Base-by-base conservation (phyloP, 2,113 vertebrate species). In the Tragelaphus scriptus region DNA sequence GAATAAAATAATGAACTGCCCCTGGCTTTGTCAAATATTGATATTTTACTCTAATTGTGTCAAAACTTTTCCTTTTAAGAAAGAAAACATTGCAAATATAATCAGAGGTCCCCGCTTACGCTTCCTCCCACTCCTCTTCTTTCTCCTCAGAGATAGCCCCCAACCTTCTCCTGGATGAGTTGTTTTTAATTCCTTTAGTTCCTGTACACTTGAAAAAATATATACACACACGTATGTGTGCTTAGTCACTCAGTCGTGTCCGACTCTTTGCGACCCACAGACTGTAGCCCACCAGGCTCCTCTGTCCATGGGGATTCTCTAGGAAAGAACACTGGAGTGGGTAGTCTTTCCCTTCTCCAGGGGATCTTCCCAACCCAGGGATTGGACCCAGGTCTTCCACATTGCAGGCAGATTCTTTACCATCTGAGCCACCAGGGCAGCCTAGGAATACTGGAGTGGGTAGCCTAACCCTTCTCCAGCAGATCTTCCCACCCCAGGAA, bases 31-130 rank as follows among this genome's bases (percentile, higher is more conserved):
- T 25, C 59, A 63, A 25, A 63, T 53, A 30, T 5, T 71, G 84
- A 58, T 53, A 23, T 61, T 61, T 90, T 36, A 28, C 55, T 56
- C 30, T 49, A 56, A 79, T 44, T 53, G 19, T 4, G 16, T 79
- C 88, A 61, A 80, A 53, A 58, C 25, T 51, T 90, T 89, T 82
- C 51, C 75, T 65, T 59, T 61, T 84, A n/a, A 94, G 68, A 95
- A 49, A 59, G 75, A 58, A 95, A 84, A 36, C 30, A 28, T 85
- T 25, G 19, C 19, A 56, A 25, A 56, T 44, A 47, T 21, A 15
- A 16, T 79, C 26, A 9, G 75, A 61, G 77, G 25, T 19, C 51
- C 51, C 28, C 1, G 14, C 5, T 4, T 7, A 2, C 0, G 2
- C 9, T 28, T n/a, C 30, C 5, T 49, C 0, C 36, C 26, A 40